Percentiles rank a stretch among this genome's conserved stretches.
Evolutionary conservation across 1,140 invertebrate species (phyloP).

Genomic region (Pararge aegeria): DNA sequence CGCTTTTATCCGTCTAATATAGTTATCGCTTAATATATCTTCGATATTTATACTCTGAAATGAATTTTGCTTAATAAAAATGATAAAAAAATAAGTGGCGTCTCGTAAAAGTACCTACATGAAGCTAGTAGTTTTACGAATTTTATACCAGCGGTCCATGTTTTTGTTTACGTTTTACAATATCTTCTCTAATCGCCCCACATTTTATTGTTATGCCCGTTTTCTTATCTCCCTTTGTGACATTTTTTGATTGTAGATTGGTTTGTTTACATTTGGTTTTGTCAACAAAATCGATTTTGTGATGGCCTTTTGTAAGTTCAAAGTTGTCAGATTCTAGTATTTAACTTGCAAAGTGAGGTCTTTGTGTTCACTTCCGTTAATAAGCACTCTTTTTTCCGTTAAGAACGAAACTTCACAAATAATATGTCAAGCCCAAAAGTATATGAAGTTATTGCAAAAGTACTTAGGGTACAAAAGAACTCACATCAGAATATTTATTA

Average conservation of each 20-base stretch:
- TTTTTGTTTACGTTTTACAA: slow-evolving; percentile 8
- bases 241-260: slow-evolving; percentile 14
- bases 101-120: neutral
- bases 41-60: neutral
- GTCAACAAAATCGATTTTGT: slow-evolving; percentile 16
- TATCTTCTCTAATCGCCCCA: neutral
- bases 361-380: no score
- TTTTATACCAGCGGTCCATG: neutral
- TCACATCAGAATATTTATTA: no score
- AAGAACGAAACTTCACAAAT: no score
- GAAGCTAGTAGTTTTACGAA: neutral
- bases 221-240: neutral
- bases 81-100: neutral
- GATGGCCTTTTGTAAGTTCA: slow-evolving; percentile 16
- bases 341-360: no score
- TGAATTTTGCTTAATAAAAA: neutral
- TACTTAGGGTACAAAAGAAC: no score
- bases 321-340: no score
- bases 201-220: neutral
- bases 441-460: no score
- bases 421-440: no score
- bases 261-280: slow-evolving; percentile 23
- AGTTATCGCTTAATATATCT: no score
- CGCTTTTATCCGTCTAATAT: neutral
- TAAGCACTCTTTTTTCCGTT: no score